Evolutionary conservation across 2,888 invertebrate species (phyloP).

Genomic region (Zele albiditarsus): DNA sequence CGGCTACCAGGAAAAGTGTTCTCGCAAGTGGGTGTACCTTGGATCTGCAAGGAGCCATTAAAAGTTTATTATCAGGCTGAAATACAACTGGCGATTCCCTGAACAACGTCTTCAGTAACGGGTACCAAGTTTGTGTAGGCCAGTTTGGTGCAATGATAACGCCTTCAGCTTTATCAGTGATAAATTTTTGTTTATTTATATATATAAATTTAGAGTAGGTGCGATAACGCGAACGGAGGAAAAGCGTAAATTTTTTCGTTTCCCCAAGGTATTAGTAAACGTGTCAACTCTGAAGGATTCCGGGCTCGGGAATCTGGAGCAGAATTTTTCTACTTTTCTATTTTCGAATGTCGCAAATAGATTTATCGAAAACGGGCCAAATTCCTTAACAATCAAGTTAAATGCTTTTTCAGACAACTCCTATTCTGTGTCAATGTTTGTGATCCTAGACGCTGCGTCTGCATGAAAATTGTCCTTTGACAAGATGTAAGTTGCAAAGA

Average conservation of each 20-base stretch:
- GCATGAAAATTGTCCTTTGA: slow-evolving; percentile 50
- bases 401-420: slow-evolving; percentile 36
- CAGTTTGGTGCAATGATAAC: slow-evolving; percentile 38
- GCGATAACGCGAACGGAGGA: slow-evolving; percentile 49
- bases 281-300: slow-evolving; percentile 38
- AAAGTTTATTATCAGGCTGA: not conserved
- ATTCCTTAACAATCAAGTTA: slow-evolving; percentile 24
- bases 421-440: slow-evolving; percentile 43
- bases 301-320: slow-evolving; percentile 39
- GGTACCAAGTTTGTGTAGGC: slow-evolving; percentile 37
- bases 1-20: slow-evolving; percentile 39
- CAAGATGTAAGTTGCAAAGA: slow-evolving; percentile 50
- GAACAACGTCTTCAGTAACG: slow-evolving; percentile 14
- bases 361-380: slow-evolving; percentile 42
- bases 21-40: slow-evolving; percentile 26
- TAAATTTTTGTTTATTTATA: too few relatives aligned
- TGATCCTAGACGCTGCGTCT: slow-evolving; percentile 50
- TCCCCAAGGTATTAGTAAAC: slow-evolving; percentile 43
- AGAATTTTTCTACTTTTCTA: slow-evolving; percentile 45
- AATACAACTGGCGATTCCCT: slow-evolving; percentile 11
- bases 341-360: slow-evolving; percentile 45
- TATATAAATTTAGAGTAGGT: too few relatives aligned
- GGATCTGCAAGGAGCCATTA: slow-evolving; percentile 34
- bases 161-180: slow-evolving; percentile 33
- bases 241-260: slow-evolving; percentile 45